phyloP scores from a whole-genome alignment of 2,113 vertebrate species.

The Gulo gulo region DNA sequence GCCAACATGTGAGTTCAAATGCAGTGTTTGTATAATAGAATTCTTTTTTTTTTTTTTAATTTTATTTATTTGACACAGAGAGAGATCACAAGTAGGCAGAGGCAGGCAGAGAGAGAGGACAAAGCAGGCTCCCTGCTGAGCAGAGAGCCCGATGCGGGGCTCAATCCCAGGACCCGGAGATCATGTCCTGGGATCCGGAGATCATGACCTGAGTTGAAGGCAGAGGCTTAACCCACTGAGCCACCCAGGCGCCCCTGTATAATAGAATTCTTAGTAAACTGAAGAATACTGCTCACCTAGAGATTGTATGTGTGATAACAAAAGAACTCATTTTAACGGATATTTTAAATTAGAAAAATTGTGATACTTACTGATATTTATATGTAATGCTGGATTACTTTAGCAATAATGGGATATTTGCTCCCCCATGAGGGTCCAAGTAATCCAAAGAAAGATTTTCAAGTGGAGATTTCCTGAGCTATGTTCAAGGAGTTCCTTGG shows the following conservation, averaged over 20 bases:
- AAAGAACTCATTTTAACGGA: background rate
- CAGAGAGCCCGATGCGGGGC: too few relatives aligned
- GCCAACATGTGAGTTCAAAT: background rate
- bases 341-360: background rate
- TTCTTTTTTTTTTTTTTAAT: background rate
- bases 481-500: background rate
- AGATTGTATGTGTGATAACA: background rate
- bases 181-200: too few relatives aligned
- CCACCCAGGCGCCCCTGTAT: background rate
- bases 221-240: too few relatives aligned
- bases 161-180: too few relatives aligned
- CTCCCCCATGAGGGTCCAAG: background rate
- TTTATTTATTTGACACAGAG: too few relatives aligned
- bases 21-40: background rate
- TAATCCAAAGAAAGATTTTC: background rate
- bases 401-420: background rate
- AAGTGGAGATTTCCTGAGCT: background rate
- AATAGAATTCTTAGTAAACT: background rate
- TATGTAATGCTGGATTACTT: background rate
- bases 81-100: too few relatives aligned
- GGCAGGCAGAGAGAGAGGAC: too few relatives aligned
- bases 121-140: too few relatives aligned
- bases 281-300: background rate
- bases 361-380: background rate
- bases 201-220: too few relatives aligned